Evolutionary conservation across 2,113 vertebrate genomes (phyloP), one percentile per base, ranked within the genome.

Genomic region (Nannobrachium achirus): DNA sequence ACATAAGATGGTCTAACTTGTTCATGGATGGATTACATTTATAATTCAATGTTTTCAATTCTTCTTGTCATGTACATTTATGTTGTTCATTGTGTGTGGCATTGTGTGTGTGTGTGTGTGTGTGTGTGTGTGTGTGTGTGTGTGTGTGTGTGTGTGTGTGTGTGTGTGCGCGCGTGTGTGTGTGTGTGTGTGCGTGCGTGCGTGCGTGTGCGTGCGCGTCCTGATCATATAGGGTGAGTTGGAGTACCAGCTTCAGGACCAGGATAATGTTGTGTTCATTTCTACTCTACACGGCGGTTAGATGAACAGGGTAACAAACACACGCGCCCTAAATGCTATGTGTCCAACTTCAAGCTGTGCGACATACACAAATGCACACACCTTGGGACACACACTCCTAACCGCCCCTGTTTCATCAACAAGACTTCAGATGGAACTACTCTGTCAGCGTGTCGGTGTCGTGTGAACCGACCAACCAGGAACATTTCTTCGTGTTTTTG

Each of bases 221-320:
- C 89, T n/a, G n/a, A n/a, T n/a, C n/a, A n/a, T n/a, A n/a, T n/a
- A 98, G 96, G 97, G 98, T 16, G 95, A 97, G 85, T 89, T 99
- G 90, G 95, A 95, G 71, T 99, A 99, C 78, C 92, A 94, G 80
- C 94, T 99, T 41, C 92, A 96, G 80, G 95, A 99, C 88, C 93
- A 92, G 80, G 97, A 99, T 92, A 96, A 92, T 8, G 62, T 99
- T 25, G 94, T 98, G 85, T 99, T 99, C 90, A 98, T 99, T 85
- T 99, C 98, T 0, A 99, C 98, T 0, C 89, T 99, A 73, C 98
- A 99, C 0, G 97, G 97, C 6, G 98, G 97, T 78, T 99, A 93
- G 78, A 52, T 25, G 9, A 11, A 38, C 15, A 56, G 42, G 46
- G 13, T 8, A 20, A 4, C 8, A 8, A 8, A 40, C 51, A 39